Evolutionary conservation across 2,797 vertebrate genomes (phyloP).

Genomic region (Notolabrus celidotus): DNA sequence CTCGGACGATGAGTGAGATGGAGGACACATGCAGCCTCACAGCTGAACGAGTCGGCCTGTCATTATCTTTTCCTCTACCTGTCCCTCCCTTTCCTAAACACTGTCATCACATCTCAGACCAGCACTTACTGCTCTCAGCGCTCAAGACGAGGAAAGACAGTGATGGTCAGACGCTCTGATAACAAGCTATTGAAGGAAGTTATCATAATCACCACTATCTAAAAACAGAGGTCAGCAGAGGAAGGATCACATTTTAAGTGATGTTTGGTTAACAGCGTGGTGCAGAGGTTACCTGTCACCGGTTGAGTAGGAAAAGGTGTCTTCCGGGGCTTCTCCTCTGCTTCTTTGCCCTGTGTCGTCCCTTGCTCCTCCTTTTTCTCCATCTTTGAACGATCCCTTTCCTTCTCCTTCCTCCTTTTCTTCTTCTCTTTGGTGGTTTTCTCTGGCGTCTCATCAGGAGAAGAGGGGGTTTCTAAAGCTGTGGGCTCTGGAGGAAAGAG

Average conservation of each 20-base stretch:
- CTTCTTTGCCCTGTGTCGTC: conserved; percentile 59
- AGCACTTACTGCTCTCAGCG: conserved; percentile 38
- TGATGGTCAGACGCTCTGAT: background rate
- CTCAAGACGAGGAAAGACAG: conserved; percentile 4
- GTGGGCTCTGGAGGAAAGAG: conserved; percentile 63
- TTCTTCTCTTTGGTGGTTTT: conserved; percentile 77
- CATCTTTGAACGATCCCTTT: conserved; percentile 65
- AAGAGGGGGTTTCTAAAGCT: conserved; percentile 41
- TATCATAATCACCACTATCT: background rate
- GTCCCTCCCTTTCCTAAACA: conserved; percentile 52
- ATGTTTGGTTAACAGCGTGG: background rate
- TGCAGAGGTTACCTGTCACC: conserved; percentile 69
- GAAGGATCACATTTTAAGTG: background rate
- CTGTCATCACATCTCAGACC: conserved; percentile 66
- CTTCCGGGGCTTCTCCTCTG: conserved; percentile 70
- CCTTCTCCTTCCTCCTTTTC: conserved; percentile 83
- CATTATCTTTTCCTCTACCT: conserved; percentile 63
- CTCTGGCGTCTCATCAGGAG: conserved; percentile 52
- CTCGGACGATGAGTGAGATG: conserved; percentile 19
- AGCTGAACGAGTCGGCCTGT: conserved; percentile 50
- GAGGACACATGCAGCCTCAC: conserved; percentile 45
- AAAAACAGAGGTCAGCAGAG: background rate
- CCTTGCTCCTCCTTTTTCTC: conserved; percentile 75
- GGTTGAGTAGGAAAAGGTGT: conserved; percentile 62
- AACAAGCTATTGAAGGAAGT: conserved; percentile 6